Evolutionary conservation across 2,888 invertebrate genomes (phyloP).

Genomic region (Melinaea marsaeus): DNA sequence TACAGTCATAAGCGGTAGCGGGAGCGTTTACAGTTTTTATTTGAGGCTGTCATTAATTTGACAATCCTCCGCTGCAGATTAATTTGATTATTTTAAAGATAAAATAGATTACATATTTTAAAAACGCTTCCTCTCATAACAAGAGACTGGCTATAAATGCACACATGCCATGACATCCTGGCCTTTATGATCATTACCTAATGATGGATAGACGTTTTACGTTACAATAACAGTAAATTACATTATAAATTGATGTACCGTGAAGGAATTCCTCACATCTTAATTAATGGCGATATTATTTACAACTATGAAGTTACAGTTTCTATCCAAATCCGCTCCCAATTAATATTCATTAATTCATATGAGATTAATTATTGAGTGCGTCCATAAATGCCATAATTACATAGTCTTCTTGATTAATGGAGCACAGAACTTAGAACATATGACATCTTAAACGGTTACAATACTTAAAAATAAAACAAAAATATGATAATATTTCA

Average conservation of each 20-base stretch:
- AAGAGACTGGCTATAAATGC: constrained; percentile 2
- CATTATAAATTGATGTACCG: constrained; percentile 3
- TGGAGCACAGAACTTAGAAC: no score
- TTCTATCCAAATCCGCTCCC: background rate
- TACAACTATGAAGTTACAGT: background rate
- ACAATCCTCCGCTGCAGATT: background rate
- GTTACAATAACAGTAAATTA: constrained; percentile 28
- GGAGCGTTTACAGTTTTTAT: background rate
- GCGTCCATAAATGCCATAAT: background rate
- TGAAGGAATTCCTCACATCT: constrained; percentile 1
- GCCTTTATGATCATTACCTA: constrained; percentile 27
- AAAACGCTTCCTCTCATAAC: constrained; percentile 6
- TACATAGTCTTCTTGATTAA: background rate
- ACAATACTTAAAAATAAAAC: no score
- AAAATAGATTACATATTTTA: background rate
- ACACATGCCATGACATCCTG: constrained; percentile 23
- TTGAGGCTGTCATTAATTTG: background rate
- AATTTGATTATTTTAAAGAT: background rate
- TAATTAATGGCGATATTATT: constrained; percentile 7
- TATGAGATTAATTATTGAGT: background rate
- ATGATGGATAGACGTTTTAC: constrained; percentile 26
- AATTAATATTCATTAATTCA: background rate
- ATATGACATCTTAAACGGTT: no score
- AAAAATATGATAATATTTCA: no score
- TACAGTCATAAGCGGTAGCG: constrained; percentile 18